Base-by-base conservation (phyloP, 1,140 invertebrate genomes). In the Platyscapa corneri region DNA sequence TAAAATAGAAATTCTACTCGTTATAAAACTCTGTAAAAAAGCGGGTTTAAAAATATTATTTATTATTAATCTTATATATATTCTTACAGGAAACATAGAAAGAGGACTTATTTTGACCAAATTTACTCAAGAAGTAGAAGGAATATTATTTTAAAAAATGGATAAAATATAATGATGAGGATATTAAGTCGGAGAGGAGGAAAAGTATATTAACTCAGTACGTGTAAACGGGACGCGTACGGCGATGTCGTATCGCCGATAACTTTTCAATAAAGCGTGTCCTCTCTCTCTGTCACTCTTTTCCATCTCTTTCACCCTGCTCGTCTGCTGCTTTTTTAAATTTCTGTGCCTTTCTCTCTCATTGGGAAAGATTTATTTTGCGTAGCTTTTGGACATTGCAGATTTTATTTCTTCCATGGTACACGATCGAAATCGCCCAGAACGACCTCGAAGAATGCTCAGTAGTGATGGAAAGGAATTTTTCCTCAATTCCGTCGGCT, bases 361-460 rank as follows among this genome's bases (percentile, higher is more conserved):
- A 72, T 80, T 39, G 77, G 77, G 39, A 67, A 77, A 85, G 53
- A 80, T 85, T 85, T 81, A 85, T 80, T 77, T 85, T 85, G 42
- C 65, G 34, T 42, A 56, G 46, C n/a, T 18, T 32, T 37, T n/a
- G 27, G 60, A 84, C 76, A 72, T 49, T 60, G 76, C 34, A 84
- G 65, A 84, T 85, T 85, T 80, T 80, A 80, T 80, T 74, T 56
- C 18, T 27, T n/a, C 18, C 37, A 3, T n/a, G n/a, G 7, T 39
- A 27, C 46, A 42, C 8, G 64, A 30, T 74, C 46, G 56, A 30
- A 72, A 30, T 53, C 64, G 14, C 56, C n/a, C n/a, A 65, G n/a
- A 83, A 83, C 78, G 60, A 77, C n/a, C 56, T 37, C 65, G 65
- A 79, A 79, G 76, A 84, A 79, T 79, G 42, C 65, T 30, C 37